Percentiles rank a stretch among this genome's conserved stretches.
phyloP scores from a whole-genome alignment of 2,888 invertebrate genomes.

The Diabrotica balteata region DNA sequence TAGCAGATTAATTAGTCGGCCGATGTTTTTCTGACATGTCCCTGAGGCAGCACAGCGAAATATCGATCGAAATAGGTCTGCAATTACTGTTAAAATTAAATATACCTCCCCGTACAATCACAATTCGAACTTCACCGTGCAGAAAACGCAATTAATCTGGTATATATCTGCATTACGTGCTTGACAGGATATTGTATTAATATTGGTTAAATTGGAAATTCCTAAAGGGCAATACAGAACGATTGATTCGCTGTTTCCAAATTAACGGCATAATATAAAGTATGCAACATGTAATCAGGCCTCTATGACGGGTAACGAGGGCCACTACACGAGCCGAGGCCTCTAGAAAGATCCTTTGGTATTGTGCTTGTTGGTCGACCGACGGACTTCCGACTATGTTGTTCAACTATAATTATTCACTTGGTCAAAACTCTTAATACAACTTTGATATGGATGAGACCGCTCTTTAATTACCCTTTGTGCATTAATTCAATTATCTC shows the following conservation, averaged over 20 bases:
- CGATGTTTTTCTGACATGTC: slow-evolving; percentile 3
- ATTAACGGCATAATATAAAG: slow-evolving; percentile 41
- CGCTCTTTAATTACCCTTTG: slow-evolving; percentile 6
- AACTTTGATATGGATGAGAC: slow-evolving; percentile 7
- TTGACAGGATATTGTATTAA: slow-evolving; percentile 34
- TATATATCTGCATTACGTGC: slow-evolving; percentile 29
- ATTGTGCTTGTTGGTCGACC: slow-evolving; percentile 1
- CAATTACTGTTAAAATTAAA: slow-evolving; percentile 14
- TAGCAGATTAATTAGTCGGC: too few relatives aligned
- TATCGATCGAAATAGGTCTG: background rate
- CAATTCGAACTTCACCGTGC: slow-evolving; percentile 13
- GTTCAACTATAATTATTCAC: slow-evolving; percentile 12
- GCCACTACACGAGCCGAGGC: slow-evolving; percentile 10
- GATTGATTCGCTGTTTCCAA: slow-evolving; percentile 37
- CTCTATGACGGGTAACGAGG: slow-evolving; percentile 6
- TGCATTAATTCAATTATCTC: slow-evolving; percentile 6
- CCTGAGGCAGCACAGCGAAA: background rate
- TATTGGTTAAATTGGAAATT: slow-evolving; percentile 41
- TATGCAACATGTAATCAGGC: slow-evolving; percentile 36
- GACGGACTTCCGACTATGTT: too few relatives aligned
- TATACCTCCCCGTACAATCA: slow-evolving; percentile 5
- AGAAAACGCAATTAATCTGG: slow-evolving; percentile 34
- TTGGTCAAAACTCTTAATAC: slow-evolving; percentile 17
- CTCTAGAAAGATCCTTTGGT: slow-evolving; percentile 19
- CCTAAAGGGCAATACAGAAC: slow-evolving; percentile 32